These are phyloP conservation scores for Typhlichthys eigenmanni DNA, from an alignment of 2,797 vertebrate genomes.

Conservation along the genomic window DNA sequence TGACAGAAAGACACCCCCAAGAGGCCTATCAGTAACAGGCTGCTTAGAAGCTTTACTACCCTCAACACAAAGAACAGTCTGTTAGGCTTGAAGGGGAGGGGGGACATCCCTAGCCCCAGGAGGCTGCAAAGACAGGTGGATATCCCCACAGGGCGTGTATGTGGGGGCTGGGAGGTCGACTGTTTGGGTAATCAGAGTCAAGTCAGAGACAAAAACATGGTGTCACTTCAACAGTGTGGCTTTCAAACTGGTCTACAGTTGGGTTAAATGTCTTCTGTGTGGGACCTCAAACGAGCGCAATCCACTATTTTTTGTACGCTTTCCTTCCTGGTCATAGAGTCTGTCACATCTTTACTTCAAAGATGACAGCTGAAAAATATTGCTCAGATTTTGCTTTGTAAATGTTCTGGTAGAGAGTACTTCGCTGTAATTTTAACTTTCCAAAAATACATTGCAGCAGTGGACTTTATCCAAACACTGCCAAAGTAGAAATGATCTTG, in stretches of 20 bases:
- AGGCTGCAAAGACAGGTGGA: constrained; percentile 75
- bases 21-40: constrained; percentile 67
- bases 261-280: constrained; percentile 37
- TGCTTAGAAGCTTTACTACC: constrained; percentile 65
- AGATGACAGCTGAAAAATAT: constrained; percentile 2
- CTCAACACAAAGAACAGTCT: constrained; percentile 67
- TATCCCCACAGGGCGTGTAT: constrained; percentile 68
- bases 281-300: not conserved
- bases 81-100: constrained; percentile 49
- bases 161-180: constrained; percentile 62
- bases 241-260: constrained; percentile 50
- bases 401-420: constrained; percentile 13
- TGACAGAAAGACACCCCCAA: constrained; percentile 41
- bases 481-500: constrained; percentile 38
- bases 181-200: constrained; percentile 64
- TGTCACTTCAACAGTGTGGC: constrained; percentile 49
- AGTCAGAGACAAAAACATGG: constrained; percentile 65
- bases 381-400: constrained; percentile 9
- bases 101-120: constrained; percentile 43
- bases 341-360: not conserved
- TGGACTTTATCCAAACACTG: constrained; percentile 37
- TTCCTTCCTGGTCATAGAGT: too few relatives aligned
- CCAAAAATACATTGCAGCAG: constrained; percentile 16
- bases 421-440: constrained; percentile 33
- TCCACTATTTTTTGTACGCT: not conserved